Percentiles rank a stretch among this genome's conserved stretches.
phyloP scores from a whole-genome alignment of 2,888 invertebrate species.

The Clusia tigrina region DNA sequence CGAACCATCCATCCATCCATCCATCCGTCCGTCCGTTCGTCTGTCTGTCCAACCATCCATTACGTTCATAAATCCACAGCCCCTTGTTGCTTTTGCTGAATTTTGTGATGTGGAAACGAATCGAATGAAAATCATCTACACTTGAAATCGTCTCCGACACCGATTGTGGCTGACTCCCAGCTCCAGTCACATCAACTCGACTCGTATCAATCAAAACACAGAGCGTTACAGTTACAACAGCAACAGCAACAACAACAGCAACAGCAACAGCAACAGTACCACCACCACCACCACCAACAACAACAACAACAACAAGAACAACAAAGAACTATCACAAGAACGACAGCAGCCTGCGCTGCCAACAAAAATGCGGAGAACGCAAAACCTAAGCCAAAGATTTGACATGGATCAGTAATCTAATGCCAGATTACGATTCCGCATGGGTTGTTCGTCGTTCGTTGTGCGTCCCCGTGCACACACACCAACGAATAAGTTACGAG shows the following conservation, averaged over 20 bases:
- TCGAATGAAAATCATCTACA: slow-evolving; percentile 50
- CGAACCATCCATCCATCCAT: neutral
- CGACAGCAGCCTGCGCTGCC: slow-evolving; percentile 25
- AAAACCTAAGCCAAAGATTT: slow-evolving; percentile 63
- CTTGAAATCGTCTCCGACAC: slow-evolving; percentile 37
- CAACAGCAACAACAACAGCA: too few relatives aligned
- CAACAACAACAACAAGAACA: slow-evolving; percentile 29
- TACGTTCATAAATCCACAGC: slow-evolving; percentile 20
- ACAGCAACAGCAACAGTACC: neutral
- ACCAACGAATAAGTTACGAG: too few relatives aligned
- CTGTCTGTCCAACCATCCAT: neutral
- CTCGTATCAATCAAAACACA: slow-evolving; percentile 55
- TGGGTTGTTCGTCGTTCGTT: slow-evolving; percentile 42
- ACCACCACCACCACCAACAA: slow-evolving; percentile 13
- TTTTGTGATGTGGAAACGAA: slow-evolving; percentile 47
- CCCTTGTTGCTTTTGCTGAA: slow-evolving; percentile 33
- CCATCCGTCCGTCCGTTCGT: neutral
- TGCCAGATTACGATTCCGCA: slow-evolving; percentile 64
- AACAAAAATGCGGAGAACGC: slow-evolving; percentile 33
- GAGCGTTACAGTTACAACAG: slow-evolving; percentile 33
- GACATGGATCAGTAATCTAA: slow-evolving; percentile 66
- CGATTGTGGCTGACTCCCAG: slow-evolving; percentile 15
- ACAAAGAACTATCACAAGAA: slow-evolving; percentile 13
- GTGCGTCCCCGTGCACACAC: neutral
- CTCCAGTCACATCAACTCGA: neutral